Percentiles rank a stretch among this genome's conserved stretches.
Conservation (phyloP, 1,140 invertebrate genomes). For the Ditylenchus dipsaci region DNA sequence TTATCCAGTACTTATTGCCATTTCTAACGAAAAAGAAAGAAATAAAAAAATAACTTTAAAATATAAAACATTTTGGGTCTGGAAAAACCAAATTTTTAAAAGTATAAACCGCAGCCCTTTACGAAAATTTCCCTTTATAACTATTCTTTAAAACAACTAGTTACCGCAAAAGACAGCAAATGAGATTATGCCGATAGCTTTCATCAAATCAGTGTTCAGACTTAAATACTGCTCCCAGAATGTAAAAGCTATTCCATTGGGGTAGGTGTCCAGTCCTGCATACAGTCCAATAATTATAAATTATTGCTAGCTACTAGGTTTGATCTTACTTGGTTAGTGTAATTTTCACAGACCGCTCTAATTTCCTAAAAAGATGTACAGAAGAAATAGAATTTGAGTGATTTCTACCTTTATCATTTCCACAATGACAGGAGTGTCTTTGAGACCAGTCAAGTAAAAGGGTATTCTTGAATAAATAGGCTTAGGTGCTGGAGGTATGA, state of each 20-base stretch:
- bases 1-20: too few relatives aligned
- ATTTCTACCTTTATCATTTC: conserved; percentile 67
- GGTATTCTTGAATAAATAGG: conserved; percentile 88
- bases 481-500: conserved; percentile 86
- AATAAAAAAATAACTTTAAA: too few relatives aligned
- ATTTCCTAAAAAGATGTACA: conserved; percentile 59
- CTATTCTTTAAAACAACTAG: too few relatives aligned
- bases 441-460: conserved; percentile 73
- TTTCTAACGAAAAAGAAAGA: too few relatives aligned
- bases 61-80: too few relatives aligned
- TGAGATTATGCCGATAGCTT: conserved; percentile 75
- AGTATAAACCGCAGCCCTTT: too few relatives aligned
- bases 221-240: conserved; percentile 97
- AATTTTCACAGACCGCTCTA: conserved; percentile 76
- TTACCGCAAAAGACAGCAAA: conserved; percentile 67
- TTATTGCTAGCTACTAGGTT: too few relatives aligned
- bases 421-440: conserved; percentile 75
- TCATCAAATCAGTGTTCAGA: conserved; percentile 71
- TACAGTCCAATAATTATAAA: too few relatives aligned
- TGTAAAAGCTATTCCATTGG: conserved; percentile 87
- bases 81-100: too few relatives aligned
- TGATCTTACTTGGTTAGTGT: conserved; percentile 62
- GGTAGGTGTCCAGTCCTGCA: conserved; percentile 84
- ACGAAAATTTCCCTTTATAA: too few relatives aligned
- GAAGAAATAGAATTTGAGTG: not conserved